phyloP scores from a whole-genome alignment of 2,113 vertebrate species.

The Lagenorhynchus albirostris region DNA sequence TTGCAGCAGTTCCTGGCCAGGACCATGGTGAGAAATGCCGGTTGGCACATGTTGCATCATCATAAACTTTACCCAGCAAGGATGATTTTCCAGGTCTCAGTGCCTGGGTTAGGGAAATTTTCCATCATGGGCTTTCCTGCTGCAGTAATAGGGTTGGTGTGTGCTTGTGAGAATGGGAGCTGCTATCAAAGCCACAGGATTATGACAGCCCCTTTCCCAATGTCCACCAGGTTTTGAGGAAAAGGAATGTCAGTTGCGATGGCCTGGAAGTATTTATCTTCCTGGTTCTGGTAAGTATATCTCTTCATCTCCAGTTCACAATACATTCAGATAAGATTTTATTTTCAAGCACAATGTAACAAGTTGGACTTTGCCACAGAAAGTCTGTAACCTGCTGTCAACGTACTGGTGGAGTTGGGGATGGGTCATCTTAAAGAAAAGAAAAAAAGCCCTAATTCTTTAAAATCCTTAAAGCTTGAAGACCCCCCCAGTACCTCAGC shows the following conservation, averaged over 20 bases:
- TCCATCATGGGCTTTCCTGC: neutral
- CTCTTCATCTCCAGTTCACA: neutral
- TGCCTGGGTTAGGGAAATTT: neutral
- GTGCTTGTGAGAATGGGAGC: conserved; percentile 13
- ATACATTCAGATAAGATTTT: conserved; percentile 16
- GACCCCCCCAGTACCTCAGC: neutral
- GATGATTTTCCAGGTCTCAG: neutral
- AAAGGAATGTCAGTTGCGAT: neutral
- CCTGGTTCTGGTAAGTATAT: neutral
- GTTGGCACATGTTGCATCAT: conserved; percentile 55
- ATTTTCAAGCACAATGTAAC: neutral
- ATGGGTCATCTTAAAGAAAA: neutral
- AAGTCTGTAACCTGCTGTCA: neutral
- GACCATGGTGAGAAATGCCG: neutral
- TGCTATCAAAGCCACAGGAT: neutral
- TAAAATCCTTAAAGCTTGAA: neutral
- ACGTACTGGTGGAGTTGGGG: neutral
- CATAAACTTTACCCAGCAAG: neutral
- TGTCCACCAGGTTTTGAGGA: neutral
- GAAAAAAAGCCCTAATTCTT: neutral
- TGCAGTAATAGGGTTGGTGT: neutral
- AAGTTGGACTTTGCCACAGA: conserved; percentile 30
- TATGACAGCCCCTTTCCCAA: neutral
- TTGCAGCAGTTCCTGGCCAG: conserved; percentile 23
- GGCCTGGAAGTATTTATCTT: neutral